phyloP scores from a whole-genome alignment of 2,888 invertebrate species.

The Opisthograptis luteolata region DNA sequence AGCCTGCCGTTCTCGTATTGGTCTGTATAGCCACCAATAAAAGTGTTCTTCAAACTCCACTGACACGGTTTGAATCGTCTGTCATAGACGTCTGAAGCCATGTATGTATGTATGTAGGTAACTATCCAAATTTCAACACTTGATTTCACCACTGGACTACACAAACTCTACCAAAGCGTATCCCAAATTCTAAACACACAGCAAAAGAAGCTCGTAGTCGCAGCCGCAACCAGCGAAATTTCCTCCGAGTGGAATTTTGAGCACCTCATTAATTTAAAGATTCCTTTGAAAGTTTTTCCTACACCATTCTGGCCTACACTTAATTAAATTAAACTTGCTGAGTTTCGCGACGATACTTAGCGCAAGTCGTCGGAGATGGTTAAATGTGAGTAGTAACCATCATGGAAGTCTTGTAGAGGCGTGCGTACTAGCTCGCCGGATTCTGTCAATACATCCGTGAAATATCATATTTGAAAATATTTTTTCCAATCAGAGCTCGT shows the following conservation, averaged over 20 bases:
- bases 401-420: neutral
- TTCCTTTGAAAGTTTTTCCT: slow-evolving; percentile 54
- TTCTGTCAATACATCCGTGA: neutral
- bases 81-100: too few species aligned
- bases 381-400: slow-evolving; percentile 10
- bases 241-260: slow-evolving; percentile 47
- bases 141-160: too few species aligned
- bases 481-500: too few species aligned
- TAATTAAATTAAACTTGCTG: slow-evolving; percentile 53
- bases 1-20: too few species aligned
- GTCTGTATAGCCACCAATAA: too few species aligned
- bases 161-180: slow-evolving; percentile 14
- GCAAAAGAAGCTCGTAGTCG: slow-evolving; percentile 30
- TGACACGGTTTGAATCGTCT: too few species aligned
- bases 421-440: neutral
- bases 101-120: too few species aligned
- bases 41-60: too few species aligned
- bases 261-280: slow-evolving; percentile 60
- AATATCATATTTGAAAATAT: too few species aligned
- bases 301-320: slow-evolving; percentile 37
- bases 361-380: slow-evolving; percentile 12
- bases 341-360: slow-evolving; percentile 32
- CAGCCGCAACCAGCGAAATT: slow-evolving; percentile 43
- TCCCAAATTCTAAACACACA: neutral
- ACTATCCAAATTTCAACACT: too few species aligned